Evolutionary conservation across 1,140 invertebrate species (phyloP), one percentile per base, ranked within the genome.

Genomic region (Goniozus legneri): DNA sequence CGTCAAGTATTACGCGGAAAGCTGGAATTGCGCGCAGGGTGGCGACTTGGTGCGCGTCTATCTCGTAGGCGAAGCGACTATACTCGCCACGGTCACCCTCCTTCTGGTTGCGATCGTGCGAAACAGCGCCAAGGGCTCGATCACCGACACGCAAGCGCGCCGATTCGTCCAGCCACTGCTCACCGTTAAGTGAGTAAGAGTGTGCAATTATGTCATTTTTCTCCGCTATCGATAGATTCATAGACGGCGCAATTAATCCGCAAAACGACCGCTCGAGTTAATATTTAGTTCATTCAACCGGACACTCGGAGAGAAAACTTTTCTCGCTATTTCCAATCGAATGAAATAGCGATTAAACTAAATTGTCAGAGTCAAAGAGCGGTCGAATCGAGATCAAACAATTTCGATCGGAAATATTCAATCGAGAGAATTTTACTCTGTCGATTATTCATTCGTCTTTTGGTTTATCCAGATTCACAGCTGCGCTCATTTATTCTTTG

Each of bases 1-100:
- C 40, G 69, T 79, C 62, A 65, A 76, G 62, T 87, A 85, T 69
- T 84, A 84, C 52, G 77, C 77, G 8, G 75, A 79, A 59, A 84
- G 80, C 31, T 84, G 81, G 73, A 80, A 78, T 18, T 88, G 85
- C 53, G 57, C 52, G 53, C 65, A 72, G 2, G 84, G 85, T 7
- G 85, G 84, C 2, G 77, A 82, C 27, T 81, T 84, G 54, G 84
- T 87, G 20, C 73, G 85, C 30, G 75, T 80, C 18, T 88, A 86
- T 58, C 73, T 87, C 7, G 76, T 81, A 40, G 85, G 84, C 14
- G 82, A 84, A 58, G 59, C 85, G 51, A 66, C 76, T 0, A 75
- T 87, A 37, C 79, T 87, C 30, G 75, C 75, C 3, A 60, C 78
- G 10, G 76, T 84, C 6, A 80, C 84, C 52, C 58, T 86, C 40